These are phyloP conservation scores for Pterocles gutturalis DNA, from an alignment of 2,113 vertebrate species.

Conservation along the genomic window DNA sequence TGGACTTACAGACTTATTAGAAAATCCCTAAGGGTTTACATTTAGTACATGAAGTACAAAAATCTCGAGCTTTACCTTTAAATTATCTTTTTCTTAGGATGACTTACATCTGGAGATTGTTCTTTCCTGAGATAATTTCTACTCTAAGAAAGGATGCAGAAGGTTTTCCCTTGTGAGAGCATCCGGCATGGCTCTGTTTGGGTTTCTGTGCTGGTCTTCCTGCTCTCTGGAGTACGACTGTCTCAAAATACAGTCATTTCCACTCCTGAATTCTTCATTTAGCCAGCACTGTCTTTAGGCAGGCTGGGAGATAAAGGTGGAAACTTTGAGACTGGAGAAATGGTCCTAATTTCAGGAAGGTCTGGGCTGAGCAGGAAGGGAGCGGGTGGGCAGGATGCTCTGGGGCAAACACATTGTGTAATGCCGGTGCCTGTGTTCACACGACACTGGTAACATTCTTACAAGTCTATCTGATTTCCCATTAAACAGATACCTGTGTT, in stretches of 20 bases:
- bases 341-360: background rate
- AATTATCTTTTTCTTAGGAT: background rate
- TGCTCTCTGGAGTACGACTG: background rate
- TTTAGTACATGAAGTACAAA: background rate
- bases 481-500: background rate
- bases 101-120: background rate
- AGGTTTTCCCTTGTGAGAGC: background rate
- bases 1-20: background rate
- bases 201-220: background rate
- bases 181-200: background rate
- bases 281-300: background rate
- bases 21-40: background rate
- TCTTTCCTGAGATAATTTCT: background rate
- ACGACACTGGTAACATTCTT: background rate
- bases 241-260: background rate
- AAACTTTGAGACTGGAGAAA: background rate
- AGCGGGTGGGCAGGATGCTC: background rate
- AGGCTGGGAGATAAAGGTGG: background rate
- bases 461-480: background rate
- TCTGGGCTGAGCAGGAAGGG: background rate
- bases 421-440: background rate
- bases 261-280: background rate
- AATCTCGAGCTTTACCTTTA: background rate
- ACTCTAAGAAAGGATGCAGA: background rate
- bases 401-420: background rate